phyloP scores from a whole-genome alignment of 2,888 invertebrate genomes.

The Suillia variegata region DNA sequence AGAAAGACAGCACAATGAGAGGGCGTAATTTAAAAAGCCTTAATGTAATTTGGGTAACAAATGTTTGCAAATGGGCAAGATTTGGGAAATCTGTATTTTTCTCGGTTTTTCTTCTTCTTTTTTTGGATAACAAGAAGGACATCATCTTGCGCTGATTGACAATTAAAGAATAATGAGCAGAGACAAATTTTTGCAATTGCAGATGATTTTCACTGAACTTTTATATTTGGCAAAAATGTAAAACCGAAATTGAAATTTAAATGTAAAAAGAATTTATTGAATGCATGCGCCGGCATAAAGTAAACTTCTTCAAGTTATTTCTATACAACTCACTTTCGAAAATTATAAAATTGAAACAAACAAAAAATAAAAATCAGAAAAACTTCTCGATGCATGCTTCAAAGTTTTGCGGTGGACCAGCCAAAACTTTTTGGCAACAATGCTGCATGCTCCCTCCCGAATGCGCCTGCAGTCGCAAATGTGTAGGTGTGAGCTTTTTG shows the following conservation, averaged over 20 bases:
- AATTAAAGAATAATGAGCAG: constrained; percentile 29
- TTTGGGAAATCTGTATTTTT: constrained; percentile 20
- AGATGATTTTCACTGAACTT: too few relatives aligned
- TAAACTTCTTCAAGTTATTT: background rate
- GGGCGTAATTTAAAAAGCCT: constrained; percentile 14
- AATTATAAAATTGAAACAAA: too few relatives aligned
- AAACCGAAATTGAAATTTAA: too few relatives aligned
- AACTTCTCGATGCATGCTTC: background rate
- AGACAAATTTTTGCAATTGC: constrained; percentile 15
- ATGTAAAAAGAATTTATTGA: too few relatives aligned
- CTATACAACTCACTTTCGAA: too few relatives aligned
- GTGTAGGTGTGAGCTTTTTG: constrained; percentile 15
- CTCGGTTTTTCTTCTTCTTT: background rate
- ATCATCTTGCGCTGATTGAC: constrained; percentile 7
- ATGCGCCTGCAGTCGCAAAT: background rate
- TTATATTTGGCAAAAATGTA: too few relatives aligned
- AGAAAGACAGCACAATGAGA: background rate
- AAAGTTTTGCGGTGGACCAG: background rate
- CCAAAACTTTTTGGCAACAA: background rate
- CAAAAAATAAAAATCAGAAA: background rate
- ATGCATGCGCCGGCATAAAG: background rate
- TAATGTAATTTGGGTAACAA: constrained; percentile 22
- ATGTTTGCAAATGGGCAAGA: constrained; percentile 30
- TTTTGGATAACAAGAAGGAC: background rate
- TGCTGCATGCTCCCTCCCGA: background rate